Base-by-base conservation (phyloP, 2,888 invertebrate species). In the Leptopilina drosophilae region DNA sequence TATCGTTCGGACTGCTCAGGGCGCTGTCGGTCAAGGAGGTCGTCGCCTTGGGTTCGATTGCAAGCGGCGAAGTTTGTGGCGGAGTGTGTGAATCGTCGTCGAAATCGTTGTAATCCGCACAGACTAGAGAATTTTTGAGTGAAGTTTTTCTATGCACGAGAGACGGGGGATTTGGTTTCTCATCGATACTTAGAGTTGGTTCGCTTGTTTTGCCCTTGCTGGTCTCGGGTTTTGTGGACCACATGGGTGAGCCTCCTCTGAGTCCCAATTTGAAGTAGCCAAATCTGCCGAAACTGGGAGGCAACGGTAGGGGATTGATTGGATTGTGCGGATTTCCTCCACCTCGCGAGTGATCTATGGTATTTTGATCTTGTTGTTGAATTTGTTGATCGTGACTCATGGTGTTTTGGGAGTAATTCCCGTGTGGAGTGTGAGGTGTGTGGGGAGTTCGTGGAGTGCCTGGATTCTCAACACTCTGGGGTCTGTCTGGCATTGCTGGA, bases 201-300 rank as follows among this genome's bases (percentile, higher is more conserved):
- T 92, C 88, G 0, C 87, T 86, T 0, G 89, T 89, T 79, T 92
- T 91, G 0, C 90, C 89, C 78, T 92, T 92, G 78, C 90, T 91
- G 8, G 89, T 92, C 53, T 91, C 91, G 0, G 91, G 87, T 90
- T 94, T 92, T 0, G 90, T 92, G 2, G 92, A 92, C 95, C 95
- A 95, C 92, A 95, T 94, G 0, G 95, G 95, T 0, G 95, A 93
- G 6, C 95, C 95, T 33, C 95, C 95, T 81, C 94, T 91, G 4
- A 95, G 87, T 14, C 93, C 96, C 3, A 94, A 92, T 86, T 94
- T 94, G 84, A 93, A 93, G 89, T 94, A 95, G 0, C 93, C 93
- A 87, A 92, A 94, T 67, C 94, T 92, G 0, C 93, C 93, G 86
- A 94, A 94, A 78, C 93, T 93, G 40, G 94, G 93, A 1, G 94